phyloP scores from a whole-genome alignment of 2,797 vertebrate genomes.

The Gymnodraco acuticeps region DNA sequence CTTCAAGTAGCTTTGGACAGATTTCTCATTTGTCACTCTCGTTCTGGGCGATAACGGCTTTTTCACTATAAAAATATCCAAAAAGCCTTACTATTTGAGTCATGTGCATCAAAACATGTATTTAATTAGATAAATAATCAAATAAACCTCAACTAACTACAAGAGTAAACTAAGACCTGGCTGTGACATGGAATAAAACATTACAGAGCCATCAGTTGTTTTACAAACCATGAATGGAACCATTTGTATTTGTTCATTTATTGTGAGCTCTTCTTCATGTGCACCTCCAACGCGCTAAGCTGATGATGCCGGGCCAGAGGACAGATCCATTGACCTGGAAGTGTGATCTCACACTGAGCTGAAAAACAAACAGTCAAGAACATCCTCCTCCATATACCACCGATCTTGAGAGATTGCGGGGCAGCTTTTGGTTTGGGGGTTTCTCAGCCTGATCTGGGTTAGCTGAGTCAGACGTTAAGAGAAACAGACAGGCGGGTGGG shows the following conservation, averaged over 20 bases:
- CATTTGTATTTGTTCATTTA: not conserved
- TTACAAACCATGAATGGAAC: not conserved
- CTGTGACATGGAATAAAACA: too few species aligned
- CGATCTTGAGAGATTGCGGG: conserved; percentile 24
- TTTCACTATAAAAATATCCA: too few species aligned
- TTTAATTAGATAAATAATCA: not conserved
- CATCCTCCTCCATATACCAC: conserved; percentile 17
- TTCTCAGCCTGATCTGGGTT: conserved; percentile 29
- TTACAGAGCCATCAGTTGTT: not conserved
- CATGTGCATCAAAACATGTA: not conserved
- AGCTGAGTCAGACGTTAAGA: conserved; percentile 21
- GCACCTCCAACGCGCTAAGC: not conserved
- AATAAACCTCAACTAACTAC: not conserved
- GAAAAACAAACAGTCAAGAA: conserved; percentile 31
- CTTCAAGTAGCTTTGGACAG: too few species aligned
- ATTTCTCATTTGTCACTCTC: too few species aligned
- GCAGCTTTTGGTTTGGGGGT: conserved; percentile 1
- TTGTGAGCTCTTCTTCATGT: not conserved
- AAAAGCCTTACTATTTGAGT: not conserved
- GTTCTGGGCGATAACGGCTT: too few species aligned
- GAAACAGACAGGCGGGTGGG: conserved; percentile 26
- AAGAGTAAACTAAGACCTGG: not conserved
- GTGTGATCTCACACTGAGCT: conserved; percentile 53
- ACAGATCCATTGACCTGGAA: conserved; percentile 31
- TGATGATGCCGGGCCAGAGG: conserved; percentile 4